Conservation (phyloP, 2,797 vertebrate species). For the Tachyglossus aculeatus region DNA sequence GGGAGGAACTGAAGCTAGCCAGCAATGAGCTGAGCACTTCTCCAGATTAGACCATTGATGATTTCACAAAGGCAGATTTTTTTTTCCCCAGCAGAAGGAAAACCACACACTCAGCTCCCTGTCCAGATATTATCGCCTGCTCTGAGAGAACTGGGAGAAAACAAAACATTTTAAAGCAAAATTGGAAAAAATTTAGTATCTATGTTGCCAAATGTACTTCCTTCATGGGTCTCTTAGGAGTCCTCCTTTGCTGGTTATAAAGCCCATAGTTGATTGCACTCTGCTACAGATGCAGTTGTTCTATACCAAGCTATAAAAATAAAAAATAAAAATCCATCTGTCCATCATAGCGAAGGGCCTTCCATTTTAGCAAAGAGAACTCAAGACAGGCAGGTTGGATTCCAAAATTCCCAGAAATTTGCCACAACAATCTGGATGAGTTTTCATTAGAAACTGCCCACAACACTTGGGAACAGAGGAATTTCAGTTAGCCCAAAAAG, state of each 20-base stretch:
- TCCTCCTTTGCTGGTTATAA: background rate
- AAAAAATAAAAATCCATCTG: no score
- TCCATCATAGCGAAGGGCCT: no score
- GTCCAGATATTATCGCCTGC: constrained; percentile 16
- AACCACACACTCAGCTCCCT: constrained; percentile 25
- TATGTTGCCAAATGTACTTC: background rate
- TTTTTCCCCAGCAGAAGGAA: constrained; percentile 4
- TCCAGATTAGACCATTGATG: background rate
- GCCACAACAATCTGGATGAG: no score
- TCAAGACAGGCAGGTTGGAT: no score
- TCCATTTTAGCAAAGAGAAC: no score
- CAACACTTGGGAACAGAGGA: no score
- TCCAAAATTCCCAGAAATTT: no score
- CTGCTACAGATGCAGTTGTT: background rate
- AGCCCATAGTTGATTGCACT: background rate
- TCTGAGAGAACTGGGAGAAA: constrained; percentile 6
- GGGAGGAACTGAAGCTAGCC: background rate
- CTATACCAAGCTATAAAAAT: background rate
- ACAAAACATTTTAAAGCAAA: constrained; percentile 18
- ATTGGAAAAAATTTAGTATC: background rate
- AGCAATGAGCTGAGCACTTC: background rate
- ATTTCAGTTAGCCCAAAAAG: no score
- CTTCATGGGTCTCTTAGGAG: background rate
- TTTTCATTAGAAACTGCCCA: no score
- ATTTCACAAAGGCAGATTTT: constrained; percentile 17